Conservation (phyloP, 2,797 vertebrate genomes). For the Myripristis jacobus region DNA sequence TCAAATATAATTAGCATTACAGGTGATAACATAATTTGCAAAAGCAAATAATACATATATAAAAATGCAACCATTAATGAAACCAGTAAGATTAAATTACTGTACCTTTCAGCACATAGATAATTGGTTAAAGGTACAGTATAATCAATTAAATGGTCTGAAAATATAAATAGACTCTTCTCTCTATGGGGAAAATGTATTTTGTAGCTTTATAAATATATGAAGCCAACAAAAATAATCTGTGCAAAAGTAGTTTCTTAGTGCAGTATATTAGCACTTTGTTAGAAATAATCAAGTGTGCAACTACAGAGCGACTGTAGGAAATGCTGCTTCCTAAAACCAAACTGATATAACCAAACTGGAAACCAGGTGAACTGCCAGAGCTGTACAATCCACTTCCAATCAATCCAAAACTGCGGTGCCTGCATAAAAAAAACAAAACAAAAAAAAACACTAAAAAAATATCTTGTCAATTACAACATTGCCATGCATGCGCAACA, state of each 20-base stretch:
- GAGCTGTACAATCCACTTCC: slow-evolving; percentile 57
- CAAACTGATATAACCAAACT: slow-evolving; percentile 51
- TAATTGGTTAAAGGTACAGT: slow-evolving; percentile 73
- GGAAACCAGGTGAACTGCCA: slow-evolving; percentile 61
- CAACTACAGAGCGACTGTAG: slow-evolving; percentile 70
- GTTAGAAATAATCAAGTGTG: slow-evolving; percentile 73
- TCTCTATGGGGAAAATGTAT: slow-evolving; percentile 69
- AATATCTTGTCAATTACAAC: slow-evolving; percentile 65
- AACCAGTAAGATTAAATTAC: slow-evolving; percentile 57
- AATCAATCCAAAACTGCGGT: slow-evolving; percentile 59
- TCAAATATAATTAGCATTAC: slow-evolving; percentile 16
- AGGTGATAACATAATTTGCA: slow-evolving; percentile 44
- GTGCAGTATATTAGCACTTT: slow-evolving; percentile 66
- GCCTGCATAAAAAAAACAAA: slow-evolving; percentile 37
- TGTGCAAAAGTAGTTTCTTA: slow-evolving; percentile 75
- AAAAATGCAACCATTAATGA: slow-evolving; percentile 57
- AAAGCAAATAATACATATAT: slow-evolving; percentile 54
- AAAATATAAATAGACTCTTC: slow-evolving; percentile 78
- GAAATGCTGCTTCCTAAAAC: slow-evolving; percentile 63
- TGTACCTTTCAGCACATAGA: slow-evolving; percentile 66
- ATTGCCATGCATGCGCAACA: slow-evolving; percentile 81
- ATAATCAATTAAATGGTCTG: slow-evolving; percentile 74
- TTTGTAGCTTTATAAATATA: slow-evolving; percentile 68
- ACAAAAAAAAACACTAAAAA: slow-evolving; percentile 21
- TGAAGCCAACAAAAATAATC: slow-evolving; percentile 73